Evolutionary conservation across 2,113 vertebrate species (phyloP).

Genomic region (Equus przewalskii): DNA sequence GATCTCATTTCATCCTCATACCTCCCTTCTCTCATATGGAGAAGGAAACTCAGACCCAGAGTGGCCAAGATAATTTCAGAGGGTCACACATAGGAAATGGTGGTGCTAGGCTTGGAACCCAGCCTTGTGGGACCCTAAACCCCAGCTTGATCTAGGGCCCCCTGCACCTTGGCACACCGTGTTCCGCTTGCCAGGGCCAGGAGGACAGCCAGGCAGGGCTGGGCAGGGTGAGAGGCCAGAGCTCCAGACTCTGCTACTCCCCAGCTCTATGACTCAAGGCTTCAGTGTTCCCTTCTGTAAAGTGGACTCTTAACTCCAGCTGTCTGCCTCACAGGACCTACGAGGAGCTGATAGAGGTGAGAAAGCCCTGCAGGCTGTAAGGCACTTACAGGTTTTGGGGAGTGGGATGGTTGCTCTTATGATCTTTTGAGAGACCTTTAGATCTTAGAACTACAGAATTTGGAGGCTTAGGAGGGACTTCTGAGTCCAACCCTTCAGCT

Average conservation of each 20-base stretch:
- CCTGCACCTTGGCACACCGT: fast-evolving
- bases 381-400: neutral
- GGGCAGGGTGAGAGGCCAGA: neutral
- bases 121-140: neutral
- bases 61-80: neutral
- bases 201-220: neutral
- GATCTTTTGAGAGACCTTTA: neutral
- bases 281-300: neutral
- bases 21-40: neutral
- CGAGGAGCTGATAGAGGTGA: neutral
- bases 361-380: neutral
- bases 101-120: neutral
- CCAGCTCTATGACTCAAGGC: neutral
- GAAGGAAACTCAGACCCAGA: neutral
- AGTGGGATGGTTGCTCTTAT: too few species aligned
- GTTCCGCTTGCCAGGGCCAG: neutral
- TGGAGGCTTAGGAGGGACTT: neutral
- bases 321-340: neutral
- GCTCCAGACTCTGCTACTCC: neutral
- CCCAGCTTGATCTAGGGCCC: neutral
- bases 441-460: neutral
- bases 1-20: neutral
- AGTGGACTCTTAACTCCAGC: neutral
- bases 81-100: neutral
- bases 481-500: neutral